Base-by-base conservation (phyloP, 2,888 invertebrate species). In the Troides helena region DNA sequence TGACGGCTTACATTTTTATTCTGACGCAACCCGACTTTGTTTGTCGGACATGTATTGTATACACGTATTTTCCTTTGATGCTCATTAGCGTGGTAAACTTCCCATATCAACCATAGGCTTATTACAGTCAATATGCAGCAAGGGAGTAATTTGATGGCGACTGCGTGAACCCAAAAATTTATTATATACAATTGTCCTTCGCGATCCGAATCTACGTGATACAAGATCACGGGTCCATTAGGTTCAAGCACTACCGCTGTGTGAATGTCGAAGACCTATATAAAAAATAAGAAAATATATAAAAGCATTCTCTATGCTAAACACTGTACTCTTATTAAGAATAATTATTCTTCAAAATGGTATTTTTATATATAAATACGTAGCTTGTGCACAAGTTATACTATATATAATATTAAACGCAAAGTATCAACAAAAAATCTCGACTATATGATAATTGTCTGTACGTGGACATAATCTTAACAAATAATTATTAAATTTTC, bases 141-240 rank as follows among this genome's bases (percentile, higher is more conserved):
- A 0, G 97, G 97, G 0, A 97, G 85, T 7, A 97, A 89, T 84
- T 97, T 97, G 72, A 97, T 95, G 43, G 96, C 90, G 2, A 97
- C 96, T 0, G 95, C 95, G 80, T 97, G 96, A 17, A 96, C 94
- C 96, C 96, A 97, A 85, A 96, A 96, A 85, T 96, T 97, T 18
- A 95, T 88, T 76, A 94, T 93, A 79, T 95, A 96, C 2, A 95
- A 82, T 0, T 94, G 93, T 7, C 94, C 94, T 73, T 93, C 88
- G 76, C 94, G 92, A 69, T 94, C 92, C 0, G 94, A 94, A 69
- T 94, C 93, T 77, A 85, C 92, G 76, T 90, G 89, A 74, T 92
- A 93, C 0, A 85, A 88, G 17, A 85, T 84, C 73, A 80, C 84
- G 4, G 85, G 83, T 1, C 87, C 89, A 63, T 89, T 84, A 72